Evolutionary conservation across 1,140 invertebrate genomes (phyloP), one percentile per base, ranked within the genome.

Genomic region (Danaus melanippus): DNA sequence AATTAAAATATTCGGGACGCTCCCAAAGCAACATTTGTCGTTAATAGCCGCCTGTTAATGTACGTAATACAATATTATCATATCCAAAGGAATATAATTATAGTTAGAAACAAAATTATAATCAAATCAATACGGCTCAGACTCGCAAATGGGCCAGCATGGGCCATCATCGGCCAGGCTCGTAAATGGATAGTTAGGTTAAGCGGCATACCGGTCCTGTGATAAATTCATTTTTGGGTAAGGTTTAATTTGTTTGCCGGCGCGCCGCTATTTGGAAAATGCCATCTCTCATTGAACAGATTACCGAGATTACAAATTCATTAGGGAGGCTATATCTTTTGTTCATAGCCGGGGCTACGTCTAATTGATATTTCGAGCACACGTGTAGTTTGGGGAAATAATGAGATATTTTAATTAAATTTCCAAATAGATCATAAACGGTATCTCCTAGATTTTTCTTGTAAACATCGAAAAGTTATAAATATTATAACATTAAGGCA

Each of bases 181-280:
- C 53, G 69, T 63, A 62, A 72, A 73, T 71, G 67, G 65, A 77
- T 79, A 82, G 74, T 76, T 74, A 71, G 65, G 46, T 47, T 58
- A 58, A 65, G 62, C 64, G 49, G 62, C 53, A 62, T 61, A 50
- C 50, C 63, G 58, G 60, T 58, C 51, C 60, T 62, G 77, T 85
- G 80, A 85, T 80, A 85, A 85, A 85, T 84, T 83, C 77, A 84
- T 85, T 85, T 84, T 85, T 84, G 80, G 82, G 67, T 62, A 71
- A 75, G 74, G 67, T 79, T 86, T 86, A 85, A 85, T 85, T 84
- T 84, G 80, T 82, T 81, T 80, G 69, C 76, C 69, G 68, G 67
- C 67, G 64, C 69, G 65, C 62, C 65, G 76, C 73, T 78, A 80
- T 82, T 83, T 66, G 72, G 74, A 75, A 82, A 82, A 79, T 68